phyloP scores from a whole-genome alignment of 1,140 invertebrate genomes.

The Lasioglossum albipes region DNA sequence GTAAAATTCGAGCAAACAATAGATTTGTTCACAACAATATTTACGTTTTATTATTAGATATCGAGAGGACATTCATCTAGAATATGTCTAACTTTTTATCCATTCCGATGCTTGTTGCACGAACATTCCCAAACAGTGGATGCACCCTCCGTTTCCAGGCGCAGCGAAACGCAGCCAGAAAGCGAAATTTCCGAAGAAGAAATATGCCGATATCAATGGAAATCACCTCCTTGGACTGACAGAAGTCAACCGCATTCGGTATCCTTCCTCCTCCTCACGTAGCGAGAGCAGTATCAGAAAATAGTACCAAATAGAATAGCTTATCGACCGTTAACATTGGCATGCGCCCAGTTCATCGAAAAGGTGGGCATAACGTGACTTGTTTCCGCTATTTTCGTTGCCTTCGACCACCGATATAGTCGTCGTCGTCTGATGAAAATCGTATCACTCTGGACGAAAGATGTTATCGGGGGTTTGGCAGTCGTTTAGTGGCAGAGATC shows the following conservation, averaged over 20 bases:
- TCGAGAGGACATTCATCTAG: no score
- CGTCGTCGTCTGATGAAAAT: conserved; percentile 5
- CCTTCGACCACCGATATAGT: conserved; percentile 11
- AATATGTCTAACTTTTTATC: no score
- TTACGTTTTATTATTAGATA: no score
- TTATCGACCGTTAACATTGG: conserved; percentile 64
- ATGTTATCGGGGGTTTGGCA: background rate
- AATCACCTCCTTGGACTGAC: background rate
- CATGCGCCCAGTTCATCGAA: conserved; percentile 60
- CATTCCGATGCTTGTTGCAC: no score
- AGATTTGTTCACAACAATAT: no score
- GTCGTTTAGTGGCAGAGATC: background rate
- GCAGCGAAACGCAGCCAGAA: background rate
- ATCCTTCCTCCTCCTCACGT: conserved; percentile 3
- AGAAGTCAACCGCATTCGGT: conserved; percentile 10
- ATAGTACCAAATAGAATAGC: conserved; percentile 46
- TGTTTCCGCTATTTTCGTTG: conserved; percentile 59
- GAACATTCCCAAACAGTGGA: no score
- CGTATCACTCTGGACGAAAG: conserved; percentile 9
- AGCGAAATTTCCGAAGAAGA: background rate
- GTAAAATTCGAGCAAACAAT: no score
- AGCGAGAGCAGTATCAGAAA: conserved; percentile 22
- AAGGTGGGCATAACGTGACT: conserved; percentile 61
- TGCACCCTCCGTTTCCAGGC: no score
- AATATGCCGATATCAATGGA: conserved; percentile 4